Conservation (phyloP, 2,797 vertebrate species). For the Alexandromys oeconomus region DNA sequence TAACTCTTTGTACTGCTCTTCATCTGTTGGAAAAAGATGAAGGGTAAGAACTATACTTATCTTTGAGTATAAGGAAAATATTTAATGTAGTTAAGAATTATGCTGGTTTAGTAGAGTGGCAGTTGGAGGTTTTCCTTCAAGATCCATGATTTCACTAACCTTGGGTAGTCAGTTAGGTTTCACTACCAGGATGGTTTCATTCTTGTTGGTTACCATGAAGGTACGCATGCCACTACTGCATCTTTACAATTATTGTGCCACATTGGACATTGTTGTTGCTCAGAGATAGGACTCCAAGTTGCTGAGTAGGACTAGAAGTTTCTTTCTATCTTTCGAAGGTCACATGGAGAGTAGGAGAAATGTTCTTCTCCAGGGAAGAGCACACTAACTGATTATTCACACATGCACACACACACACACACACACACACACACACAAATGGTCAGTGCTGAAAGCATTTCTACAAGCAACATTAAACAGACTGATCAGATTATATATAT, state of each 20-base stretch:
- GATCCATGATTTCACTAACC: neutral
- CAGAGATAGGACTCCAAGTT: too few species aligned
- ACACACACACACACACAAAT: too few species aligned
- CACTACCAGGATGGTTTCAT: neutral
- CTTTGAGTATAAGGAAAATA: neutral
- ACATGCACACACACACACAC: neutral
- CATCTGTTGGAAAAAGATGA: neutral
- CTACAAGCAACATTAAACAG: neutral
- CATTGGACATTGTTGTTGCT: neutral
- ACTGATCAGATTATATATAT: too few species aligned
- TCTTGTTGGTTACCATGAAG: neutral
- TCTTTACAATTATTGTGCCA: neutral
- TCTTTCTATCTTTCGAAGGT: neutral
- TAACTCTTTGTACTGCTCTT: neutral
- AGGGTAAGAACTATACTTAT: neutral
- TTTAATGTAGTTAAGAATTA: neutral
- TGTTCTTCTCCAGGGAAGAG: neutral
- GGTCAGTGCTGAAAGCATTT: neutral
- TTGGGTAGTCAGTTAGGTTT: neutral
- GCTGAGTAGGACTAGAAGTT: neutral
- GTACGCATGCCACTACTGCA: neutral
- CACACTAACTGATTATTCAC: neutral
- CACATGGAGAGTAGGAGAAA: neutral
- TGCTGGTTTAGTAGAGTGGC: neutral
- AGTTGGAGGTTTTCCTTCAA: neutral